Base-by-base conservation (phyloP, 2,888 invertebrate genomes). In the Platycnemis pennipes region DNA sequence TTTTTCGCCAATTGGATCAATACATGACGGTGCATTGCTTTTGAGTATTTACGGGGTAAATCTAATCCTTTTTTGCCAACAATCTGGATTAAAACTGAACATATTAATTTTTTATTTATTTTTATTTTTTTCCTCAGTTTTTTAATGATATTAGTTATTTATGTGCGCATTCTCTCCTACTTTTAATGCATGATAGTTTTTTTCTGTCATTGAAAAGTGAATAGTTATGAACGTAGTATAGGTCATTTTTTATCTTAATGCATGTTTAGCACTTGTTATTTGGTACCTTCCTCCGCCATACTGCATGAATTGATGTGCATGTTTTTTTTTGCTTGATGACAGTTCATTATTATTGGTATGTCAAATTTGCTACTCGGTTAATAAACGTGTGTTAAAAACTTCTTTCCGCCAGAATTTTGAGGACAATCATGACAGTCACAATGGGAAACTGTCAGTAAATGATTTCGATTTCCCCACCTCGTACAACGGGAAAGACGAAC, bases 391-490 rank as follows among this genome's bases (percentile, higher is more conserved):
- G 44, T 91, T 91, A 63, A 37, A 37, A 56, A 26, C 94, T 94
- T 86, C 85, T 46, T 69, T 86, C 63, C 45, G 77, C 45, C 77
- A 95, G 95, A 95, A 94, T 91, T 49, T 94, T 89, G 95, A 95
- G 42, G 94, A 87, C 45, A 87, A 85, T 88, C 69, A 94, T 88
- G 94, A 94, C 46, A 94, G 88, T 88, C 94, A 77, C 45, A 87
- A 88, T 86, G 94, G 94, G 63, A 95, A 95, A 63, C 94, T 94
- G 26, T 94, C 95, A 53, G 94, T 94, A 56, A 95, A 94, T 89
- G 94, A 95, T 69, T 85, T 94, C n/a, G 94, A 94, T 87, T 88
- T 94, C 16, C 44, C 88, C 46, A 94, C 94, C 31, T 63, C 94
- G 37, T 94, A 94, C 87, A 95, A 94, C 94, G 94, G 94, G 45